Evolutionary conservation across 2,888 invertebrate genomes (phyloP).

Genomic region (Sesamia inferens): DNA sequence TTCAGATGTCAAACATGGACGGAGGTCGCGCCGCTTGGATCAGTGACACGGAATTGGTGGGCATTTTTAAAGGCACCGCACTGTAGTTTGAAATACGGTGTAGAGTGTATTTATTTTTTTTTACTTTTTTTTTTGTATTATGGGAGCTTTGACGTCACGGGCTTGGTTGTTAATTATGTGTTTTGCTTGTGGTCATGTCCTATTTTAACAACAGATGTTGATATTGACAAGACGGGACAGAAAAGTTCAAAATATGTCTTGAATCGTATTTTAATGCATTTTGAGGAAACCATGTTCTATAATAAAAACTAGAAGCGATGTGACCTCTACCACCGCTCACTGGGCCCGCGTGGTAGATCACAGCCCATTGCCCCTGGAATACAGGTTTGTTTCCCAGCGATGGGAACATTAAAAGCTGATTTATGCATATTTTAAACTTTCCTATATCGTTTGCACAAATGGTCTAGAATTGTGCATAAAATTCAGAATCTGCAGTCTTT

Average conservation of each 20-base stretch:
- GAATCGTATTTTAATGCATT: neutral
- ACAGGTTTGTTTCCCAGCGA: neutral
- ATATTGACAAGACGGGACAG: neutral
- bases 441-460: neutral
- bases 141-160: slow-evolving; percentile 34
- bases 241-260: neutral
- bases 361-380: too few relatives aligned
- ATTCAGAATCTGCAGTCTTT: neutral
- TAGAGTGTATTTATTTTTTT: slow-evolving; percentile 64
- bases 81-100: slow-evolving; percentile 70
- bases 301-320: neutral
- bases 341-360: neutral
- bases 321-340: neutral
- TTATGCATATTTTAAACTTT: neutral
- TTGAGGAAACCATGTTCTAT: neutral
- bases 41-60: slow-evolving; percentile 88
- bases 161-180: slow-evolving; percentile 37
- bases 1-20: slow-evolving; percentile 86
- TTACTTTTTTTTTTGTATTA: slow-evolving; percentile 52
- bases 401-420: neutral
- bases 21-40: slow-evolving; percentile 83
- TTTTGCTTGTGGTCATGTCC: slow-evolving; percentile 22
- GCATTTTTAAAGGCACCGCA: slow-evolving; percentile 76
- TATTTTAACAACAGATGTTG: slow-evolving; percentile 10
- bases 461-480: neutral